phyloP scores from a whole-genome alignment of 2,113 vertebrate genomes.

The Otis tarda region DNA sequence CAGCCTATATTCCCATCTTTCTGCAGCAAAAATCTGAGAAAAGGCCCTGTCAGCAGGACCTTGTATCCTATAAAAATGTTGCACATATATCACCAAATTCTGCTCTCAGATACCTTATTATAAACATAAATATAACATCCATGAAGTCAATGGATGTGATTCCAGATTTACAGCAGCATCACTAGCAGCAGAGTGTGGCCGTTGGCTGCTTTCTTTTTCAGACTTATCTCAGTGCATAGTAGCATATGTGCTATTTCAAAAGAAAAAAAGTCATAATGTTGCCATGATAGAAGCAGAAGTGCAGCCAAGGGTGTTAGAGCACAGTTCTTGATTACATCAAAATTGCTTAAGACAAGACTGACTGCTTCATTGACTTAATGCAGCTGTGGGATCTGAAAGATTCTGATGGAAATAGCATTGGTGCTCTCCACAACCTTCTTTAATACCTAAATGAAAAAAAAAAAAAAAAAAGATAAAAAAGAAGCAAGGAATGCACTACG shows the following conservation, averaged over 20 bases:
- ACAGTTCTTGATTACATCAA: constrained; percentile 45
- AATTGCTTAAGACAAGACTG: constrained; percentile 52
- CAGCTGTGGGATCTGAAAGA: constrained; percentile 26
- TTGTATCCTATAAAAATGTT: neutral
- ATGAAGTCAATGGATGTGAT: neutral
- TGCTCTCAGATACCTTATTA: neutral
- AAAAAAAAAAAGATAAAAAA: neutral
- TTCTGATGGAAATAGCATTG: constrained; percentile 1
- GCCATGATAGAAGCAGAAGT: constrained; percentile 28
- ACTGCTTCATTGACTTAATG: constrained; percentile 43
- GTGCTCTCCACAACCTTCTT: neutral
- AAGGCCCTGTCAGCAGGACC: neutral
- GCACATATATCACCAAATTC: neutral
- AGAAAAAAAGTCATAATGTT: constrained; percentile 3
- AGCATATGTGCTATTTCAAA: constrained; percentile 23
- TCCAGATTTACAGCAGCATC: neutral
- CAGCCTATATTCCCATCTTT: neutral
- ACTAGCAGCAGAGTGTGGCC: neutral
- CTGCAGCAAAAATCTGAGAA: neutral
- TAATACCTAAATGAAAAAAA: neutral
- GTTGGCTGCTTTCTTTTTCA: neutral
- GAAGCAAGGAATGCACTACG: neutral
- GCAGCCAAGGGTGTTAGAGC: constrained; percentile 35
- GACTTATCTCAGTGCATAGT: neutral
- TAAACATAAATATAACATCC: neutral